phyloP scores from a whole-genome alignment of 2,797 vertebrate genomes.

The Rousettus madagascariensis region DNA sequence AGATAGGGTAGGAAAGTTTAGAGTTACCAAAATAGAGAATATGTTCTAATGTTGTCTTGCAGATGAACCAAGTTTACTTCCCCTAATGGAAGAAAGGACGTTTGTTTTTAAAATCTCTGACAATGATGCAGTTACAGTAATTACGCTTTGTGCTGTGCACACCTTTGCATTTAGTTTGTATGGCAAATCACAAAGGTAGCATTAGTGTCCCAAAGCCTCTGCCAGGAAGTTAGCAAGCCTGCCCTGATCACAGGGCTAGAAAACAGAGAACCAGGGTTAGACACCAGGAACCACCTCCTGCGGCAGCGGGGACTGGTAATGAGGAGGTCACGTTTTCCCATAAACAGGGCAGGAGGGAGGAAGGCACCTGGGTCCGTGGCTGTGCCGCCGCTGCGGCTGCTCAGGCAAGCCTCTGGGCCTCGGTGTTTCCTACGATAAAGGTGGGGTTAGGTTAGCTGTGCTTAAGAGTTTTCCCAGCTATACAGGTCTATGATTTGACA shows the following conservation, averaged over 20 bases:
- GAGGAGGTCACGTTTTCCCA: neutral
- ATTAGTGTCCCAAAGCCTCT: neutral
- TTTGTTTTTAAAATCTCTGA: neutral
- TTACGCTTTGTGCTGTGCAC: neutral
- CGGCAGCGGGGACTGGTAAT: neutral
- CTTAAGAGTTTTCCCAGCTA: neutral
- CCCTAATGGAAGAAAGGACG: neutral
- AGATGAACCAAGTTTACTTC: neutral
- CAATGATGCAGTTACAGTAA: neutral
- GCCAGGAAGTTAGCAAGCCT: neutral
- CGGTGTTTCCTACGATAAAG: neutral
- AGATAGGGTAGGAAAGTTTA: slow-evolving; percentile 28
- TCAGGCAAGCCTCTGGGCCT: neutral
- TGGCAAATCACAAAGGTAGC: neutral
- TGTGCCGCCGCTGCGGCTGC: neutral
- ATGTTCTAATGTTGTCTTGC: neutral
- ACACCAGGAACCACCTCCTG: neutral
- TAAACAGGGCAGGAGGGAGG: neutral
- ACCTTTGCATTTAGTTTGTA: neutral
- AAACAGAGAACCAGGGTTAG: neutral
- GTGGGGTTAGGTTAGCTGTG: neutral
- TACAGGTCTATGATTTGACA: neutral
- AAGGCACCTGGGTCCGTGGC: neutral
- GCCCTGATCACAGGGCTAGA: neutral
- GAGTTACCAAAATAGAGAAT: slow-evolving; percentile 41